These are phyloP conservation scores for Lucinisca nassula DNA, from an alignment of 2,888 invertebrate genomes.

Conservation along the genomic window DNA sequence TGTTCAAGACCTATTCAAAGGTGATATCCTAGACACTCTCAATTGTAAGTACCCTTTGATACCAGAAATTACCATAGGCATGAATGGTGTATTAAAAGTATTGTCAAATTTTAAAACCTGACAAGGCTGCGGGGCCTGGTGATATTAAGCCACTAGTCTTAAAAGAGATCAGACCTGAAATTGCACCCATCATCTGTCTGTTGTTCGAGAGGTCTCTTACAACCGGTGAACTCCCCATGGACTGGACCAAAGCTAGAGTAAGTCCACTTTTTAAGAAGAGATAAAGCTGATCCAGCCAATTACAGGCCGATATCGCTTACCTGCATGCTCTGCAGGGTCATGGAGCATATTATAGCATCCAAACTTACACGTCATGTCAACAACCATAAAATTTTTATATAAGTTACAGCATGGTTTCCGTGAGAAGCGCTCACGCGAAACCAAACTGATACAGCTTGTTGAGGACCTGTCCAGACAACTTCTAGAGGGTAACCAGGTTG, in stretches of 20 bases:
- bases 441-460: neutral
- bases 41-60: neutral
- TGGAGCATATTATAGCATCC: neutral
- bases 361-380: too few species aligned
- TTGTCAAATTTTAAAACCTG: neutral
- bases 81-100: constrained; percentile 5
- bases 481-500: too few species aligned
- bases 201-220: neutral
- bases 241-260: too few species aligned
- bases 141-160: constrained; percentile 11
- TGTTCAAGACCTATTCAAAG: neutral
- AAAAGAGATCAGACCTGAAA: constrained; percentile 1
- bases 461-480: neutral
- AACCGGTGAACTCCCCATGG: neutral
- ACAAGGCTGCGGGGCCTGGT: too few species aligned
- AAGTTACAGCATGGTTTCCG: neutral
- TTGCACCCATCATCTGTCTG: constrained; percentile 3
- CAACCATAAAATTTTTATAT: neutral
- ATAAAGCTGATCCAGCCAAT: neutral
- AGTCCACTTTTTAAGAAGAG: neutral
- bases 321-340: neutral
- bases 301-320: neutral
- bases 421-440: neutral
- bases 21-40: neutral
- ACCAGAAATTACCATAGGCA: constrained; percentile 11